A percentile compares a stretch with the other conserved stretches of the same genome.
phyloP scores from a whole-genome alignment of 2,113 vertebrate genomes.

The Panthera tigris region DNA sequence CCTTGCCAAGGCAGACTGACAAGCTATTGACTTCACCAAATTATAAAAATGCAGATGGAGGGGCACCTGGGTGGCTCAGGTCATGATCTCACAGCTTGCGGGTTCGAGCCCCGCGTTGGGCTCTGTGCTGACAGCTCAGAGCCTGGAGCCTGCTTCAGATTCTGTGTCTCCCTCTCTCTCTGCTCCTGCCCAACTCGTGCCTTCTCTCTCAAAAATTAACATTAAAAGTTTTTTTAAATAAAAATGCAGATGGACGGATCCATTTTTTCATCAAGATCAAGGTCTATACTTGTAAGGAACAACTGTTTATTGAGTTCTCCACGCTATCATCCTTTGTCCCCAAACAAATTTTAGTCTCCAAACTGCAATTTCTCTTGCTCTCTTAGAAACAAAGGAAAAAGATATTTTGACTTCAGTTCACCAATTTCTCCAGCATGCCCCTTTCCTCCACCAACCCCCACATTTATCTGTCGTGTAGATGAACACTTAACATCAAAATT shows the following conservation, averaged over 20 bases:
- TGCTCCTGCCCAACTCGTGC: too few species aligned
- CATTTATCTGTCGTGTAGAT: background rate
- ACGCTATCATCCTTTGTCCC: background rate
- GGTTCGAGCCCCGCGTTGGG: too few species aligned
- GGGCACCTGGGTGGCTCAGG: too few species aligned
- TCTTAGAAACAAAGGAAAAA: background rate
- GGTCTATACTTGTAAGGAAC: background rate
- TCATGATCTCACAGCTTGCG: too few species aligned
- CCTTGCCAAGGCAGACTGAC: background rate
- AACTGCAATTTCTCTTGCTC: background rate
- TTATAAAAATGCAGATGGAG: background rate
- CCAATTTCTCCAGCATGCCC: background rate
- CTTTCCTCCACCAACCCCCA: background rate
- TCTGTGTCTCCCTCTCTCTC: too few species aligned
- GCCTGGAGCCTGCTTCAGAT: too few species aligned
- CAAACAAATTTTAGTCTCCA: background rate
- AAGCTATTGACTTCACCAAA: background rate
- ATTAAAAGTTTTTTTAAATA: background rate
- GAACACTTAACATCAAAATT: background rate
- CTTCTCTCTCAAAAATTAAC: too few species aligned
- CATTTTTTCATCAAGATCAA: slow-evolving; percentile 4
- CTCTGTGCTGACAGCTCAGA: too few species aligned
- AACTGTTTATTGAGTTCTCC: background rate
- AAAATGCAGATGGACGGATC: background rate
- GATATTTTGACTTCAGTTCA: background rate